phyloP scores from a whole-genome alignment of 1,140 invertebrate species.

The Tetramorium alpestre region DNA sequence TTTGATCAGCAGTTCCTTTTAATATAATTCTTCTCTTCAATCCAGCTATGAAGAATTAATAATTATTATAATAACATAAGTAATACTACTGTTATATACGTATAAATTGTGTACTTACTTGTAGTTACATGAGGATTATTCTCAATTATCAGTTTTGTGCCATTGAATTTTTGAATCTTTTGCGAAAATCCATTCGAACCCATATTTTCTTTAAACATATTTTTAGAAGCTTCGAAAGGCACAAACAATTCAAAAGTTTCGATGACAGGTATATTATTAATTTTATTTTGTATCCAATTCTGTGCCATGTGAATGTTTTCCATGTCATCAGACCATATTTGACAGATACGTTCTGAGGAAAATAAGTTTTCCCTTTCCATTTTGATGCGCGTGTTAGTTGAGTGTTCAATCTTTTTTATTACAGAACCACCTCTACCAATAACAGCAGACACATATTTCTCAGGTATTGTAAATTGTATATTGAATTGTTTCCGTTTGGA shows the following conservation, averaged over 20 bases:
- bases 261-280: constrained; percentile 89
- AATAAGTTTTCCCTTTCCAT: constrained; percentile 81
- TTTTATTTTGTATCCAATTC: constrained; percentile 89
- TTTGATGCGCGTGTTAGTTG: constrained; percentile 89
- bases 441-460: constrained; percentile 83
- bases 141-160: neutral
- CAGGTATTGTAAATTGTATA: constrained; percentile 84
- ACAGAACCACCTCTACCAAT: constrained; percentile 89
- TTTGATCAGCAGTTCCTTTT: constrained; percentile 87
- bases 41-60: neutral
- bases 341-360: constrained; percentile 85
- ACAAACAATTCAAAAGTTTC: constrained; percentile 89
- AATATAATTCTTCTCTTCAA: constrained; percentile 85
- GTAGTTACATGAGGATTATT: neutral
- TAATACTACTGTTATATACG: constrained; percentile 82
- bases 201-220: constrained; percentile 87
- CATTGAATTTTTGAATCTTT: neutral
- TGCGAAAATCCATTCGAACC: neutral
- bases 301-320: constrained; percentile 88
- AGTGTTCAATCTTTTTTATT: constrained; percentile 90
- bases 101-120: constrained; percentile 84
- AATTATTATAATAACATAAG: constrained; percentile 47
- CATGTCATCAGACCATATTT: constrained; percentile 87
- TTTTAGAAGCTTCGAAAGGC: neutral
- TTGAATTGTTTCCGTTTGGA: constrained; percentile 61